Evolutionary conservation across 1,140 invertebrate genomes (phyloP).

Genomic region (Chionoecetes opilio): DNA sequence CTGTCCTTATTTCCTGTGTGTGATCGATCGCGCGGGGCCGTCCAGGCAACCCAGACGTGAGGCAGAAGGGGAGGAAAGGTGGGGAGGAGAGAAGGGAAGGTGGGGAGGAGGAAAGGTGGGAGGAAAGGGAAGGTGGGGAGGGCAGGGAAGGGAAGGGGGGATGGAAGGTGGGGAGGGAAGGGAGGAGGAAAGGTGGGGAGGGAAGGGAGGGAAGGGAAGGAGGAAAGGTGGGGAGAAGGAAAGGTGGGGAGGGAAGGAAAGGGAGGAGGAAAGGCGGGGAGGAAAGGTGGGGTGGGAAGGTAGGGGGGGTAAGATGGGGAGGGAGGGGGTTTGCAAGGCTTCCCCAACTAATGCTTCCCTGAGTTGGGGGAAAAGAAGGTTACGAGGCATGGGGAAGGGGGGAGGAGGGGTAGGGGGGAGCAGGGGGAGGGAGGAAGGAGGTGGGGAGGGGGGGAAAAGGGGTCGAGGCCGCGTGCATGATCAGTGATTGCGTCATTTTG

Average conservation of each 20-base stretch:
- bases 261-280: no score
- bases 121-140: no score
- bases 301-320: background rate
- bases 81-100: no score
- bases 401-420: background rate
- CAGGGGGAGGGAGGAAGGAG: background rate
- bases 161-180: background rate
- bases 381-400: background rate
- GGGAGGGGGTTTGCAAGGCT: background rate
- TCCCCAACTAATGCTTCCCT: background rate
- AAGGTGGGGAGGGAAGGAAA: no score
- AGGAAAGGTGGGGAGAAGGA: no score
- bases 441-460: no score
- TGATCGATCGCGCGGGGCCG: slow-evolving; percentile 22
- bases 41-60: background rate
- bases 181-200: background rate
- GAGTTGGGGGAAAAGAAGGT: background rate
- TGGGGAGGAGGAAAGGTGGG: no score
- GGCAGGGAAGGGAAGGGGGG: no score
- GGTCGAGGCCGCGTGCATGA: background rate
- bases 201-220: background rate
- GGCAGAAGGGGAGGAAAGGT: background rate
- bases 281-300: no score
- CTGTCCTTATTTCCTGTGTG: slow-evolving; percentile 16
- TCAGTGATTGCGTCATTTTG: background rate